Conservation (phyloP, 2,797 vertebrate genomes). For the Eulemur albifrons region DNA sequence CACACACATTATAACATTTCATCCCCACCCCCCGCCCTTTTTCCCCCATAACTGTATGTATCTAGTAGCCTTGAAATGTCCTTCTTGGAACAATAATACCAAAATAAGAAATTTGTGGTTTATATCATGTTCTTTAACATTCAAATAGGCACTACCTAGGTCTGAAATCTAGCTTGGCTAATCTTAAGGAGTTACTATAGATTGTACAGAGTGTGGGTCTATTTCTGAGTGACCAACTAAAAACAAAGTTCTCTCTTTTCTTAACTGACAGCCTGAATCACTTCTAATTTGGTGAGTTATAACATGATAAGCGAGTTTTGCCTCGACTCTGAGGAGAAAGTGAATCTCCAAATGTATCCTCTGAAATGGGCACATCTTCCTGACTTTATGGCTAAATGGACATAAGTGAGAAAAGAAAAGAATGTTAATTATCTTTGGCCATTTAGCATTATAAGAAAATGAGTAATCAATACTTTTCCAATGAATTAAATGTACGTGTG, state of each 20-base stretch:
- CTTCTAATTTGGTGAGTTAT: not conserved
- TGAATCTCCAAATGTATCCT: not conserved
- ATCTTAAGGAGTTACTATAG: not conserved
- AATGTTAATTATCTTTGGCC: not conserved
- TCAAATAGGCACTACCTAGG: not conserved
- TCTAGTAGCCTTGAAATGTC: not conserved
- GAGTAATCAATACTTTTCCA: constrained; percentile 21
- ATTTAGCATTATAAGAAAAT: constrained; percentile 7
- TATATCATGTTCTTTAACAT: not conserved
- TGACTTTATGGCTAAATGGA: not conserved
- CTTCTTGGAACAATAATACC: not conserved
- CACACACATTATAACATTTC: not conserved
- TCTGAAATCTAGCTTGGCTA: not conserved
- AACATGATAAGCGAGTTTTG: not conserved
- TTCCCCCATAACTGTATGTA: not conserved
- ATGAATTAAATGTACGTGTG: not conserved
- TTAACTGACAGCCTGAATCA: not conserved
- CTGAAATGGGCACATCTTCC: not conserved
- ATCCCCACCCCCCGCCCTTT: rapidly evolving
- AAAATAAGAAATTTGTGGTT: not conserved
- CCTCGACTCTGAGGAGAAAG: not conserved
- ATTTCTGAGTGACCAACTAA: not conserved
- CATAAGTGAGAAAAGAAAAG: not conserved
- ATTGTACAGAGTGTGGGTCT: not conserved
- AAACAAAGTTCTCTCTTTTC: not conserved